phyloP scores from a whole-genome alignment of 37 sponge, comb jelly and placozoan species.

The Agelas oroides region DNA sequence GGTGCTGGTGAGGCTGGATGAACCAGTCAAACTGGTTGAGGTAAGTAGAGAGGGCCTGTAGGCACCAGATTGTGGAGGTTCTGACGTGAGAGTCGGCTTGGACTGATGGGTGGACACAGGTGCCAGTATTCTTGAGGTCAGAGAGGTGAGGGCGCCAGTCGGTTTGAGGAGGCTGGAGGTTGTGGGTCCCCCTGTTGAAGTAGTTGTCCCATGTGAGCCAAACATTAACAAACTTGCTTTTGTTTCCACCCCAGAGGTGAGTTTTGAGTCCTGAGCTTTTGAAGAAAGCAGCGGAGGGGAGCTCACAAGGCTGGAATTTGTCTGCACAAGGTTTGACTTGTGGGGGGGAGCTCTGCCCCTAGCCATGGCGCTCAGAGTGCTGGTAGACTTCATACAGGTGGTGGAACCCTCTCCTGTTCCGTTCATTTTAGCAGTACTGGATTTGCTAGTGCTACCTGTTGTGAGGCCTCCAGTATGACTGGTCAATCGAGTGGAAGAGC shows the following conservation, averaged over 20 bases:
- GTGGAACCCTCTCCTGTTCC: no score
- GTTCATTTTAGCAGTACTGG: no score
- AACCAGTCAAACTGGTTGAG: not conserved
- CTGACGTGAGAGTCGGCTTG: not conserved
- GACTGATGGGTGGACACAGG: not conserved
- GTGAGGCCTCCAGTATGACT: not conserved
- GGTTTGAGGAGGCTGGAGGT: not conserved
- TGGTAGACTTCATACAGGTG: no score
- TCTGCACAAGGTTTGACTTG: not conserved
- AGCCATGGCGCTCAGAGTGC: no score
- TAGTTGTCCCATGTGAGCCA: not conserved
- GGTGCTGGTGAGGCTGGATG: not conserved
- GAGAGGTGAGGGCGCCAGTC: not conserved
- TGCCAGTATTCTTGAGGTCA: not conserved
- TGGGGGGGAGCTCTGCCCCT: not conserved
- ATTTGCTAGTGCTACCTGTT: not conserved
- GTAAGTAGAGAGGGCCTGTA: not conserved
- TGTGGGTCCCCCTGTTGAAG: not conserved
- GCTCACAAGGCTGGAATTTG: conserved; percentile 9
- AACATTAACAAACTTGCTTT: no score
- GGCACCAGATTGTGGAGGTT: not conserved
- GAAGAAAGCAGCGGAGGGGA: not conserved
- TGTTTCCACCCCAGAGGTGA: no score
- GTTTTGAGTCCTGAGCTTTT: no score
- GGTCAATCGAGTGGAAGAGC: no score